A percentile compares a stretch with the other conserved stretches of the same genome.
Evolutionary conservation across 2,888 invertebrate species (phyloP).

Genomic region (Orchestes rusci): DNA sequence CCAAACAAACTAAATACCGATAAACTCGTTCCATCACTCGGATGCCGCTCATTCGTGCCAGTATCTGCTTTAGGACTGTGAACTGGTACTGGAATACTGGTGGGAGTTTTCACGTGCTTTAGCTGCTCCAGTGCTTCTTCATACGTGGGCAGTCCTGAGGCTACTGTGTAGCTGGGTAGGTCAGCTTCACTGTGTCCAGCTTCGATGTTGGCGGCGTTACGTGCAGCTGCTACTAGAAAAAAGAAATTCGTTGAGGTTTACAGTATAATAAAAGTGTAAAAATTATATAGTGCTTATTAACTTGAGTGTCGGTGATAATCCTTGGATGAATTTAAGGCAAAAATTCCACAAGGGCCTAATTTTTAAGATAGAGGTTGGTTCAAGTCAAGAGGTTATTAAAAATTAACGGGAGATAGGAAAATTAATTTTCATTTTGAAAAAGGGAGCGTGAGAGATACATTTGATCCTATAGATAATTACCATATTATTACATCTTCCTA

Average conservation of each 20-base stretch:
- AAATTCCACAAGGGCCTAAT: too few species aligned
- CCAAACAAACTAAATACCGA: constrained; percentile 41
- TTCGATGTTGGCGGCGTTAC: constrained; percentile 34
- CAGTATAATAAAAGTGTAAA: too few species aligned
- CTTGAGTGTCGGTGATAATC: too few species aligned
- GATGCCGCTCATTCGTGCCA: constrained; percentile 18
- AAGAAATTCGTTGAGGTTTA: constrained; percentile 16
- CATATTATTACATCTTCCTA: too few species aligned
- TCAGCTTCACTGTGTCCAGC: constrained; percentile 44
- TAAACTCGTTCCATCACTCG: constrained; percentile 33
- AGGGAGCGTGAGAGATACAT: too few species aligned
- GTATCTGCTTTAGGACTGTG: neutral
- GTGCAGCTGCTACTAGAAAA: constrained; percentile 31
- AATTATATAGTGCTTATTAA: too few species aligned
- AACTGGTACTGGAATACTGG: constrained; percentile 18
- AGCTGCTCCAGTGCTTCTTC: constrained; percentile 57
- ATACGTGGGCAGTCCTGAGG: constrained; percentile 58
- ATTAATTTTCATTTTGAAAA: too few species aligned
- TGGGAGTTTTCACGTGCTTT: constrained; percentile 44
- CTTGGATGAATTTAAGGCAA: too few species aligned
- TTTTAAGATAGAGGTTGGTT: too few species aligned
- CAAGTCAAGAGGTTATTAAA: too few species aligned
- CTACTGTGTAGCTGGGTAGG: constrained; percentile 56
- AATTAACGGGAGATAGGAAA: too few species aligned
- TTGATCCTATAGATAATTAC: too few species aligned